Conservation (phyloP, 2,888 invertebrate genomes). For the Trissonchulus sp. region DNA sequence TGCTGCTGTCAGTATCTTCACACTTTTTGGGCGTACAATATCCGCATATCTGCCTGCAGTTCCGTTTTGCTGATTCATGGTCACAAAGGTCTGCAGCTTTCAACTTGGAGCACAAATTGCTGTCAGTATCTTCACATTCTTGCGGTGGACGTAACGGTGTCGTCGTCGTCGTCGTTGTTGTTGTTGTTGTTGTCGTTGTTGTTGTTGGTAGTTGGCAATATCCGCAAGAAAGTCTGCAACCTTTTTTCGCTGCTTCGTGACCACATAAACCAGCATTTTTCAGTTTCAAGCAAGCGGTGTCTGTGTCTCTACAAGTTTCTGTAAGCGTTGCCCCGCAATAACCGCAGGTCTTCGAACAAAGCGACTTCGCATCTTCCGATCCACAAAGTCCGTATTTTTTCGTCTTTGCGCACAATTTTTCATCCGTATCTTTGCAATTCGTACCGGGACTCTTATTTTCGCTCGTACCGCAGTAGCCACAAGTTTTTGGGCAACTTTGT, state of each 20-base stretch:
- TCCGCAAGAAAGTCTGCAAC: too few relatives aligned
- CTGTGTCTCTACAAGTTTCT: too few relatives aligned
- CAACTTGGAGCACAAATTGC: neutral
- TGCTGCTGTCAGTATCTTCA: neutral
- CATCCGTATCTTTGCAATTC: neutral
- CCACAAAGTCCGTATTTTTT: neutral
- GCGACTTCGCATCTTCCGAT: neutral
- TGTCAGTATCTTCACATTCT: neutral
- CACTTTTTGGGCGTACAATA: neutral
- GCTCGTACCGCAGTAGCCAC: neutral
- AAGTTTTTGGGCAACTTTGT: neutral
- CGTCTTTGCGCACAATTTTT: neutral
- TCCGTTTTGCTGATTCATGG: neutral
- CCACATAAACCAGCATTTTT: too few relatives aligned
- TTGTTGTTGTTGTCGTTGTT: too few relatives aligned
- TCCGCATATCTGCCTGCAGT: neutral
- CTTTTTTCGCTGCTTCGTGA: too few relatives aligned
- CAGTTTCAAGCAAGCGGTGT: too few relatives aligned
- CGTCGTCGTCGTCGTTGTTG: too few relatives aligned
- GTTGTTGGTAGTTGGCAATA: too few relatives aligned
- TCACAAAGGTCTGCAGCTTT: neutral
- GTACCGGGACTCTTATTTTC: neutral
- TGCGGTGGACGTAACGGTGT: too few relatives aligned
- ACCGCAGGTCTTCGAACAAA: neutral
- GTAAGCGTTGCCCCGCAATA: too few relatives aligned